Conservation (phyloP, 2,888 invertebrate genomes). For the Epistrophe eligans region DNA sequence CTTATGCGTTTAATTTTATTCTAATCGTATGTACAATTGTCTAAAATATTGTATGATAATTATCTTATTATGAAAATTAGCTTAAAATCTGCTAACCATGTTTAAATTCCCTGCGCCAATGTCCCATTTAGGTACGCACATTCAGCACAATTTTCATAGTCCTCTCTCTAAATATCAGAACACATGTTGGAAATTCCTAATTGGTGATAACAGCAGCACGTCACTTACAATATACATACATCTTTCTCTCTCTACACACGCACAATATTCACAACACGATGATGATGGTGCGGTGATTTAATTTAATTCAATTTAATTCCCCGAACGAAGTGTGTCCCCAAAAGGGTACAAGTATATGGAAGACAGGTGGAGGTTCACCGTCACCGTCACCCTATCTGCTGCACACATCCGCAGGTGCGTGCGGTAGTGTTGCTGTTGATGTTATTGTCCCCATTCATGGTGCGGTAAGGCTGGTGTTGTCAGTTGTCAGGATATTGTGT, state of each 20-base stretch:
- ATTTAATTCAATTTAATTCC: conserved; percentile 71
- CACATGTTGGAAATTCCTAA: conserved; percentile 43
- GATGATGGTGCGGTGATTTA: conserved; percentile 54
- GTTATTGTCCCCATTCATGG: conserved; percentile 23
- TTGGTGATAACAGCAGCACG: conserved; percentile 52
- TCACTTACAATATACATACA: conserved; percentile 13
- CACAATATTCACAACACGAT: conserved; percentile 28
- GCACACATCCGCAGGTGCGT: conserved; percentile 46
- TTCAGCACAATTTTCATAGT: conserved; percentile 2
- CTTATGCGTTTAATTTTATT: background rate
- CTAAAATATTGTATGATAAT: background rate
- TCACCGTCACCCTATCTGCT: background rate
- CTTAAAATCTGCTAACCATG: background rate
- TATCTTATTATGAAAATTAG: conserved; percentile 18
- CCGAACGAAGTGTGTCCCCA: conserved; percentile 42
- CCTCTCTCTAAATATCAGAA: background rate
- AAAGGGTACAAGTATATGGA: background rate
- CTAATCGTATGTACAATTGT: background rate
- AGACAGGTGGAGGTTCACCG: background rate
- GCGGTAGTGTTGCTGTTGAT: conserved; percentile 14
- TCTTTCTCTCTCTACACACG: background rate
- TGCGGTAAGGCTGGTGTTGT: conserved; percentile 65
- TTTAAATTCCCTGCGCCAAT: conserved; percentile 17
- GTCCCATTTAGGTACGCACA: too few relatives aligned
- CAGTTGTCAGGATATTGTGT: conserved; percentile 70